Base-by-base conservation (phyloP, 2,888 invertebrate genomes). In the Hirtodrosophila duncani region DNA sequence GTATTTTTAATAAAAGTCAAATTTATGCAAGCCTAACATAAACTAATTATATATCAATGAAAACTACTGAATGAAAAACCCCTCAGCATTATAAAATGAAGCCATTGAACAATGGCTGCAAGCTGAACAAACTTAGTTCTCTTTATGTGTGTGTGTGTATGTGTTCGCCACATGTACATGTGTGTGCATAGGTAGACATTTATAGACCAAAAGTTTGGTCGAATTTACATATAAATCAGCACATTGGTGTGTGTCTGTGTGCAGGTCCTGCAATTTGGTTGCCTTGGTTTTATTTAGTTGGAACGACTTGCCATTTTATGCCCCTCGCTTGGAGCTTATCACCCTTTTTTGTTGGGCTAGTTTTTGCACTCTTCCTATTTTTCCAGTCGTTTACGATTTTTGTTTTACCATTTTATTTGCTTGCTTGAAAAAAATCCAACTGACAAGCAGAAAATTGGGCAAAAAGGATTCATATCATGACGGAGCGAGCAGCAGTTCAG, bases 201-300 rank as follows among this genome's bases (percentile, higher is more conserved):
- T 77, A 72, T 72, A 68, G 77, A 63, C 72, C 64, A 72, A 56
- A 67, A 67, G 77, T 69, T 72, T 66, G 68, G 50, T 57, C 55
- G 67, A 56, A 62, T 56, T 34, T 57, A 57, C 64, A 46, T 8
- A 56, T 48, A 49, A 17, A 27, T 14, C 42, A 23, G 42, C 41
- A 30, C 45, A 26, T 51, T 9, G 7, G 13, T 14, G 11, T 13
- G 29, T 50, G 52, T 52, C 37, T 62, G 37, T 43, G 26, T 43
- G 29, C 3, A 13, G 7, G 16, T 10, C 55, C 61, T 51, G 48
- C 31, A n/a, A n/a, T n/a, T 48, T 57, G 60, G 70, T 72, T 74
- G 55, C 59, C 68, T 68, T 55, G 71, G 77, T 68, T 67, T 67
- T 77, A 77, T 68, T 72, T 72, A 72, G 72, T 66, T 60, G 46